Conservation (phyloP, 1,140 invertebrate genomes). For the Laupala kohalensis region DNA sequence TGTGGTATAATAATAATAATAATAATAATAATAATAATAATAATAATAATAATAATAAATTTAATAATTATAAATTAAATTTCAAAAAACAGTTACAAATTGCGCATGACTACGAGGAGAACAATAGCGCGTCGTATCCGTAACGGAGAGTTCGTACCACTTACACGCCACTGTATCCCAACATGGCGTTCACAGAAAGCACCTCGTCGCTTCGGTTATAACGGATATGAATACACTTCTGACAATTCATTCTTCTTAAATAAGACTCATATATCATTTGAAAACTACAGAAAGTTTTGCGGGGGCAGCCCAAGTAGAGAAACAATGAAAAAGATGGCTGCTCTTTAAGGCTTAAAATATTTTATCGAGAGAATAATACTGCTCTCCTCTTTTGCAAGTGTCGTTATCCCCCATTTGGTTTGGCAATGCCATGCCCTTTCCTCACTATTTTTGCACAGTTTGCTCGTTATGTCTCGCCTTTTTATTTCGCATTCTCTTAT, state of each 20-base stretch:
- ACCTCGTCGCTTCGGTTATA: neutral
- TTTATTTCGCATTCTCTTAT: constrained; percentile 1
- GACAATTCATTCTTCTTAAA: neutral
- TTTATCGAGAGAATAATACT: neutral
- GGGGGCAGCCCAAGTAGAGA: neutral
- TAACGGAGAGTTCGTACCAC: no score
- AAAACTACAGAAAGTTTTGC: neutral
- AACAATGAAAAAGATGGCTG: neutral
- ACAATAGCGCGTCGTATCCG: no score
- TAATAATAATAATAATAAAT: no score
- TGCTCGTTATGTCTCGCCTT: neutral
- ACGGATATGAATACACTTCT: neutral
- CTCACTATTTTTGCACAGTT: neutral
- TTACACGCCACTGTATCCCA: no score
- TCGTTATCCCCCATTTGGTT: neutral
- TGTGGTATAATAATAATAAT: no score
- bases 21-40: no score
- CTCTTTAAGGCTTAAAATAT: neutral
- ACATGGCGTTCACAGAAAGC: no score
- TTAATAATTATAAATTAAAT: no score
- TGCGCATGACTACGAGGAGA: no score
- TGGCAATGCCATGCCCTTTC: neutral
- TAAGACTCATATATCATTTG: neutral
- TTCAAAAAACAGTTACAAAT: no score
- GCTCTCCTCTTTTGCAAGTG: neutral